A percentile compares a stretch with the other conserved stretches of the same genome.
phyloP scores from a whole-genome alignment of 2,888 invertebrate species.

The Eugnorisma glareosa region DNA sequence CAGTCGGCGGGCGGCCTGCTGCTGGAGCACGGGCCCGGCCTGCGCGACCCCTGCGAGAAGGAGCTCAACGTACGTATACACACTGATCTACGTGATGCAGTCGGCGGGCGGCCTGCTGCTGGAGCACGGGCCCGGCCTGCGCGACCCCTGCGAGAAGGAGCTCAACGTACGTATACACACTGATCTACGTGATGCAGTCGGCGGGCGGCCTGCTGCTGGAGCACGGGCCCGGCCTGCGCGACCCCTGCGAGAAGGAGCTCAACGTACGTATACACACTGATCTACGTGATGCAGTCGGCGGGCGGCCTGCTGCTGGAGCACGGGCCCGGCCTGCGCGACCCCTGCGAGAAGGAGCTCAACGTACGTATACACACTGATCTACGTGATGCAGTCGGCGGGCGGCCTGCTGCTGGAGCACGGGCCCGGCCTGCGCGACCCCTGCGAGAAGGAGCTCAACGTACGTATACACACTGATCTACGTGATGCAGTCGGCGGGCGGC shows the following conservation, averaged over 20 bases:
- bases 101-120: conserved; percentile 78
- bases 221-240: conserved; percentile 97
- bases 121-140: conserved; percentile 96
- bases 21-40: conserved; percentile 96
- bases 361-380: conserved; percentile 73
- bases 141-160: conserved; percentile 95
- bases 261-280: conserved; percentile 78
- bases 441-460: conserved; percentile 76
- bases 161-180: too few relatives aligned
- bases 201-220: conserved; percentile 93
- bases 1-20: conserved; percentile 93
- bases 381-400: too few relatives aligned
- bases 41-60: conserved; percentile 99
- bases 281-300: conserved; percentile 94
- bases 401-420: conserved; percentile 93
- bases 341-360: conserved; percentile 98
- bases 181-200: too few relatives aligned
- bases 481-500: neutral
- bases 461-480: too few relatives aligned
- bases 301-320: conserved; percentile 96
- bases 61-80: conserved; percentile 91
- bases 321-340: conserved; percentile 98
- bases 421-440: conserved; percentile 98
- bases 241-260: conserved; percentile 99
- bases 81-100: too few relatives aligned